These are phyloP conservation scores for Dugesia japonica DNA, from an alignment of 2,888 invertebrate genomes.

Conservation along the genomic window DNA sequence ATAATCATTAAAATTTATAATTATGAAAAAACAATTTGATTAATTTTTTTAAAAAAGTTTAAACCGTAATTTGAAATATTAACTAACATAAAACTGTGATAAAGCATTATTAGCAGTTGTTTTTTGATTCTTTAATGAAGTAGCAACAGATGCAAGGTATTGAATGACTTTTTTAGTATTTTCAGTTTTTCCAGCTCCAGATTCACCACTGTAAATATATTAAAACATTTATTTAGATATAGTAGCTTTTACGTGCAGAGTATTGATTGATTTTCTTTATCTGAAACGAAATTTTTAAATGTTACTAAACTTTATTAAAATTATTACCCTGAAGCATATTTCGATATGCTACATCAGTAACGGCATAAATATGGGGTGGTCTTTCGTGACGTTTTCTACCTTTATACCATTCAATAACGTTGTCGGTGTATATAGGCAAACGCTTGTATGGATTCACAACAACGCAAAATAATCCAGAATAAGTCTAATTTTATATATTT, in stretches of 20 bases:
- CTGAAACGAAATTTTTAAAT: not conserved
- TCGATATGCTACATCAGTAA: constrained; percentile 93
- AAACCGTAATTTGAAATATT: no score
- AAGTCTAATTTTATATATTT: constrained; percentile 61
- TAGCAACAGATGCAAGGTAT: constrained; percentile 95
- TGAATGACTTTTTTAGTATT: constrained; percentile 99
- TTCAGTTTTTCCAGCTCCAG: constrained; percentile 97
- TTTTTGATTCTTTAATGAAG: constrained; percentile 53
- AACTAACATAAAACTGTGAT: constrained; percentile 28
- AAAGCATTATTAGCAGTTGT: constrained; percentile 30
- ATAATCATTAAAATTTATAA: no score
- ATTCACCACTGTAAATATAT: constrained; percentile 60
- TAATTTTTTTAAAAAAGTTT: no score
- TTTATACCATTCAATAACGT: constrained; percentile 97
- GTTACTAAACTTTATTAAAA: not conserved
- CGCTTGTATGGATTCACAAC: constrained; percentile 98
- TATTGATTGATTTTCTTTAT: constrained; percentile 34
- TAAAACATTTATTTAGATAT: not conserved
- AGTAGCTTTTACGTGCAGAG: constrained; percentile 35
- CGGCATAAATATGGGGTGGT: constrained; percentile 97
- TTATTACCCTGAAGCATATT: constrained; percentile 99
- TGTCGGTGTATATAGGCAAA: constrained; percentile 95
- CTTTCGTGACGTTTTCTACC: constrained; percentile 96
- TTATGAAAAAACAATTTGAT: no score
- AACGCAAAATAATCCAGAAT: constrained; percentile 98